Percentiles rank a stretch among this genome's conserved stretches.
Conservation (phyloP, 1,140 invertebrate genomes). For the Dolichoris vasculosae region DNA sequence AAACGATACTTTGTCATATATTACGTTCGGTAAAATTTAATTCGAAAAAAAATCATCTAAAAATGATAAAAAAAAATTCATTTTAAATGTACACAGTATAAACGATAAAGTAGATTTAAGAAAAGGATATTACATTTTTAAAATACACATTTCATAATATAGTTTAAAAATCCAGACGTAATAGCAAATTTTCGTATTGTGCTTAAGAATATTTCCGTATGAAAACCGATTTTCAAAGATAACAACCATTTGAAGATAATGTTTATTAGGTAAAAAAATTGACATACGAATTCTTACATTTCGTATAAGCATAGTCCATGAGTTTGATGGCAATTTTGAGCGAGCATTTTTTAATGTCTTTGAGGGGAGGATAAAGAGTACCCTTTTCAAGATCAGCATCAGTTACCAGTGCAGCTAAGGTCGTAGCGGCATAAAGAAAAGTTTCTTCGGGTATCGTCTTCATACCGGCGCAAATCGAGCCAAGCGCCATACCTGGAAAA, state of each 20-base stretch:
- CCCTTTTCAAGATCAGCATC: slow-evolving; percentile 88
- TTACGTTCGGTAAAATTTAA: too few species aligned
- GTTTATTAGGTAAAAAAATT: too few species aligned
- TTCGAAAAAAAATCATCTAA: too few species aligned
- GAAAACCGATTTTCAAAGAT: too few species aligned
- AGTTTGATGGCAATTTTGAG: slow-evolving; percentile 89
- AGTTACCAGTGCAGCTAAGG: slow-evolving; percentile 88
- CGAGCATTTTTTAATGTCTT: slow-evolving; percentile 92
- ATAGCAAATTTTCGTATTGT: too few species aligned
- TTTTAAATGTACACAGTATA: neutral
- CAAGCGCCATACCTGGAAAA: slow-evolving; percentile 94
- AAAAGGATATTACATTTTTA: too few species aligned
- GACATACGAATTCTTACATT: slow-evolving; percentile 76
- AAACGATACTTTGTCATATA: too few species aligned
- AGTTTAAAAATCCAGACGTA: too few species aligned
- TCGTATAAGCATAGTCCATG: slow-evolving; percentile 90
- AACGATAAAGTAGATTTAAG: neutral
- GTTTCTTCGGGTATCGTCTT: slow-evolving; percentile 90
- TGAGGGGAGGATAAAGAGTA: slow-evolving; percentile 95
- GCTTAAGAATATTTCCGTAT: too few species aligned
- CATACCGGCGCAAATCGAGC: slow-evolving; percentile 87
- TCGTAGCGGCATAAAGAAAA: slow-evolving; percentile 91
- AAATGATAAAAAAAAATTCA: neutral
- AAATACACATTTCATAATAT: too few species aligned
- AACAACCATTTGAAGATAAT: too few species aligned